A percentile compares a stretch with the other conserved stretches of the same genome.
Conservation (phyloP, 1,140 invertebrate species). For the Babylonia areolata region DNA sequence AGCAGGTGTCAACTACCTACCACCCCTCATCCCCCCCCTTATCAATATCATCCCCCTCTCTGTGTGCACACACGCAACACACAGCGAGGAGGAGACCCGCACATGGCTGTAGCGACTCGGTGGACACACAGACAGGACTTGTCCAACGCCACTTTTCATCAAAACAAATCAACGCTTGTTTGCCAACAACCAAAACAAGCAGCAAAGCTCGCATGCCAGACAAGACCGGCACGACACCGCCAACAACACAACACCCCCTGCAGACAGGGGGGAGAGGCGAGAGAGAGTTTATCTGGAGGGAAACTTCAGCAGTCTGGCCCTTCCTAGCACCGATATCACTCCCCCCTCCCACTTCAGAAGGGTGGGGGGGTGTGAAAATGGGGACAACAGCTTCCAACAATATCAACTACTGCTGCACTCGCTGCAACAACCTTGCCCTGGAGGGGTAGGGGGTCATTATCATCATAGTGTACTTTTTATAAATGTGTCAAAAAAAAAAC, state of each 20-base stretch:
- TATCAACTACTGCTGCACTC: neutral
- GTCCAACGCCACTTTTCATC: slow-evolving; percentile 7
- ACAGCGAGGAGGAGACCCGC: neutral
- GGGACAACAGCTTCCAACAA: neutral
- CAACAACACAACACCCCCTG: neutral
- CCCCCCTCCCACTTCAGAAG: neutral
- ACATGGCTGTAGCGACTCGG: neutral
- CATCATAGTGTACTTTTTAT: neutral
- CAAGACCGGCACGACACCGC: neutral
- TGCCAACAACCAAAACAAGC: neutral
- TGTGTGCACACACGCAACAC: too few species aligned
- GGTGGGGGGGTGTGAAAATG: neutral
- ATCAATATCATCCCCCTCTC: too few species aligned
- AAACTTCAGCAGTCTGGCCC: neutral
- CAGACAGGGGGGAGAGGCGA: slow-evolving; percentile 8
- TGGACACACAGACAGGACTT: slow-evolving; percentile 1
- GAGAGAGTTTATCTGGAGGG: neutral
- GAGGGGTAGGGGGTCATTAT: neutral
- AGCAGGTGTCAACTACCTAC: too few species aligned
- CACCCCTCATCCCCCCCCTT: too few species aligned
- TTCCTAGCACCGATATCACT: neutral
- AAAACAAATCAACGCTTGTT: neutral
- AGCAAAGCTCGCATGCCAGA: neutral
- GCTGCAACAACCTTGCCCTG: neutral
- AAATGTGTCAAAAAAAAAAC: neutral